Percentiles rank a stretch among this genome's conserved stretches.
phyloP scores from a whole-genome alignment of 1,140 invertebrate species.

The Microvelia longipes region DNA sequence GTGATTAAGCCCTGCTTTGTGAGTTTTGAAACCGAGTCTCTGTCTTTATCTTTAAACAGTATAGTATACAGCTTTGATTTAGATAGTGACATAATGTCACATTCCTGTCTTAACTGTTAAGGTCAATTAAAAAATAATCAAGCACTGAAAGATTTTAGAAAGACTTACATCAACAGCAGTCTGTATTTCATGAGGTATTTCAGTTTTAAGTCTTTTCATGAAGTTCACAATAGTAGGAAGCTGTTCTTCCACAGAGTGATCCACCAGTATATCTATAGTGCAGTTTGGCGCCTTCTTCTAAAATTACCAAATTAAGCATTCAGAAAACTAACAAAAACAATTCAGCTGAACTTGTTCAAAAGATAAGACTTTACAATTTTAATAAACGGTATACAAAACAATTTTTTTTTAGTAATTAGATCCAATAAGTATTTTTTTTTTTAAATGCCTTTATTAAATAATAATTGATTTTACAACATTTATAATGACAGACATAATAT shows the following conservation, averaged over 20 bases:
- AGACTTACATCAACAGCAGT: constrained; percentile 7
- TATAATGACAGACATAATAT: too few relatives aligned
- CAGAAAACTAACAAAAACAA: background rate
- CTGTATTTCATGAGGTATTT: constrained; percentile 2
- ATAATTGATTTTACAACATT: too few relatives aligned
- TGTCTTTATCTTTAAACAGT: too few relatives aligned
- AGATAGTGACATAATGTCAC: too few relatives aligned
- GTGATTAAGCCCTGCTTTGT: too few relatives aligned
- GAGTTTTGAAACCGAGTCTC: too few relatives aligned
- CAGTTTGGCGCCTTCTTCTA: constrained; percentile 5
- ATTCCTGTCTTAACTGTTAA: too few relatives aligned
- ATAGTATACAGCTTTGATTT: too few relatives aligned
- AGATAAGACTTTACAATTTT: background rate
- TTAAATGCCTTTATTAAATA: too few relatives aligned
- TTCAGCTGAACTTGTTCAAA: background rate
- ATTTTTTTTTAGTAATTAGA: background rate
- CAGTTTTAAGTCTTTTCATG: constrained; percentile 10
- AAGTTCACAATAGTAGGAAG: constrained; percentile 12
- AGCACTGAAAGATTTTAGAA: background rate
- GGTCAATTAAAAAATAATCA: background rate
- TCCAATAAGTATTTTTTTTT: background rate
- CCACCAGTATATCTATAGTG: constrained; percentile 14
- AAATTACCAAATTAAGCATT: background rate
- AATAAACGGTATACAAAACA: background rate
- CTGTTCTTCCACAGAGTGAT: constrained; percentile 5